Base-by-base conservation (phyloP, 2,888 invertebrate species). In the Drosophila sordidula region DNA sequence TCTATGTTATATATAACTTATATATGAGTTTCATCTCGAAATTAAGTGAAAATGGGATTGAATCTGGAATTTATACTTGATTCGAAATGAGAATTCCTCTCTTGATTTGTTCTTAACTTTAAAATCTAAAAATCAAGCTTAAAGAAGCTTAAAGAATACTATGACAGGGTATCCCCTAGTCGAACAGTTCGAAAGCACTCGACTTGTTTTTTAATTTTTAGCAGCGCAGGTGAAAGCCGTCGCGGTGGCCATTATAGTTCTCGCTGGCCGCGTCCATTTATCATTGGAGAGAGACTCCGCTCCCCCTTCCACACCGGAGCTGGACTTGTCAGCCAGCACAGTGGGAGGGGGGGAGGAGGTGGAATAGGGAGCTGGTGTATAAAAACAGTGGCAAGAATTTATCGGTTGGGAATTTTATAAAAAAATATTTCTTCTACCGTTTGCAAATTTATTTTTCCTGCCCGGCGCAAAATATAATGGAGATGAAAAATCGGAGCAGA, bases 371-470 rank as follows among this genome's bases (percentile, higher is more conserved):
- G 76, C 44, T n/a, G 52, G 59, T 56, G 61, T 38, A 42, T 11
- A 49, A 38, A 45, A 55, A 58, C 62, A 56, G 71, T 68, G 52
- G 65, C 66, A 52, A 65, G 66, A 87, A 83, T 87, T 83, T 87
- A 83, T 83, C 62, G 83, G 74, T 77, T 72, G 66, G 49, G 70
- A 81, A 76, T 84, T 87, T 78, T 70, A 67, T 66, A 76, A 70
- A 76, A 70, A 84, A 81, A 80, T 75, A 72, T 85, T 80, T 84
- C 71, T 76, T 78, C 71, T 62, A 73, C 71, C 70, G 74, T 75
- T 83, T 87, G 80, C 82, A 87, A 89, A 87, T 87, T 85, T 87
- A 87, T 89, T 83, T 80, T 74, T 65, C 61, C 82, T 67, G 63
- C 70, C 49, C 44, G 38, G 54, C 50, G 74, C 41, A 22, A 65